A percentile compares a stretch with the other conserved stretches of the same genome.
Conservation (phyloP, 1,140 invertebrate genomes). For the Megalopta genalis region DNA sequence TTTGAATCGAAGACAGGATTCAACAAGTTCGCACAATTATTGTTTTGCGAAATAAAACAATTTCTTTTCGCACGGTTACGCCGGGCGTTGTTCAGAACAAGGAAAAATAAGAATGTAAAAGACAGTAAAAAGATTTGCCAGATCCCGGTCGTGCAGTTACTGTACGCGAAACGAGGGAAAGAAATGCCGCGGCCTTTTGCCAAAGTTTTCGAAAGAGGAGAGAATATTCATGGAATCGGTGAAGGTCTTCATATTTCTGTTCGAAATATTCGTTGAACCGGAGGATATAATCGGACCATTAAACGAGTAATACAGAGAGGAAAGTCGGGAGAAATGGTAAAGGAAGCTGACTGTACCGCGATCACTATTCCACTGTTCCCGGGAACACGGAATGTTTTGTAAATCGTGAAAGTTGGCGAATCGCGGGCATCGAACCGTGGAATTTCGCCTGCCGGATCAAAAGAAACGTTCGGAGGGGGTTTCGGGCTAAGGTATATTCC, state of each 20-base stretch:
- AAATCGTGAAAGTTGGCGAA: slow-evolving; percentile 44
- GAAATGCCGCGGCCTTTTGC: too few relatives aligned
- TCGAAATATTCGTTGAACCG: slow-evolving; percentile 21
- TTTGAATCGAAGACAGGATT: too few relatives aligned
- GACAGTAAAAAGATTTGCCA: too few relatives aligned
- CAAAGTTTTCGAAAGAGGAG: too few relatives aligned
- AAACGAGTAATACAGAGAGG: slow-evolving; percentile 30
- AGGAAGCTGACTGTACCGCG: slow-evolving; percentile 20
- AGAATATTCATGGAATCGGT: neutral
- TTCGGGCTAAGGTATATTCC: slow-evolving; percentile 24
- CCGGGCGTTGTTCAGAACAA: too few relatives aligned
- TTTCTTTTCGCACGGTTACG: too few relatives aligned
- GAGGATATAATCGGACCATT: slow-evolving; percentile 40
- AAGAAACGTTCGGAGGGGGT: slow-evolving; percentile 18
- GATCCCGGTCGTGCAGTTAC: too few relatives aligned
- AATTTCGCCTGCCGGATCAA: slow-evolving; percentile 27
- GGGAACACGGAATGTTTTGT: slow-evolving; percentile 28
- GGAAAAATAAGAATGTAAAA: too few relatives aligned
- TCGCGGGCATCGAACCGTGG: slow-evolving; percentile 14
- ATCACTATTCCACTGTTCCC: neutral
- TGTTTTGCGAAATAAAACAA: too few relatives aligned
- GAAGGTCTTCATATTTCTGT: slow-evolving; percentile 18
- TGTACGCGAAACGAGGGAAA: too few relatives aligned
- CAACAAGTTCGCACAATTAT: too few relatives aligned
- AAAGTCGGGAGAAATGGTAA: slow-evolving; percentile 25